A percentile compares a stretch with the other conserved stretches of the same genome.
Conservation (phyloP, 1,140 invertebrate species). For the Zaprionus inermis region DNA sequence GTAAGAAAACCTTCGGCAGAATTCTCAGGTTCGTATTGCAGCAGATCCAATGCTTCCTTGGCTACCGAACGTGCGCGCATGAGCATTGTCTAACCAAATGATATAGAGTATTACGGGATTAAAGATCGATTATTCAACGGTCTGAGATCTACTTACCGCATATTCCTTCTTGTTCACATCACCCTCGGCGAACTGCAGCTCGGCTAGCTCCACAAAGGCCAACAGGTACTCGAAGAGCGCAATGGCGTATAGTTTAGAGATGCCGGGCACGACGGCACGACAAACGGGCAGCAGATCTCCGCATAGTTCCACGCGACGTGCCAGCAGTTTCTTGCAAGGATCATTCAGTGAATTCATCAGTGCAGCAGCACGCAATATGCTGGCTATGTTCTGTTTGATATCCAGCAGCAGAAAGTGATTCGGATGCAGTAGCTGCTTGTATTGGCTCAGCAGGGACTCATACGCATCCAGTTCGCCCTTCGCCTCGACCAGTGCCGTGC, state of each 20-base stretch:
- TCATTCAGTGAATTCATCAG: slow-evolving; percentile 85
- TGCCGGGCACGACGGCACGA: slow-evolving; percentile 89
- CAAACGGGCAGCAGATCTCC: slow-evolving; percentile 88
- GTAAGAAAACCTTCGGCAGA: slow-evolving; percentile 90
- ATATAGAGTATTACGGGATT: not conserved
- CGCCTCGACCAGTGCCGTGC: slow-evolving; percentile 61
- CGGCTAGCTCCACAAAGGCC: slow-evolving; percentile 87
- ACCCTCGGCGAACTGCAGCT: slow-evolving; percentile 66
- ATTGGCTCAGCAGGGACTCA: slow-evolving; percentile 86
- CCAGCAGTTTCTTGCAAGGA: slow-evolving; percentile 65
- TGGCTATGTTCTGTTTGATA: slow-evolving; percentile 88
- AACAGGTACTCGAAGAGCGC: slow-evolving; percentile 90
- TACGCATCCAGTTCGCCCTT: slow-evolving; percentile 83
- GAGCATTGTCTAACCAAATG: slow-evolving; percentile 74
- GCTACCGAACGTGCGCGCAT: slow-evolving; percentile 85
- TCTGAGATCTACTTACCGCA: slow-evolving; percentile 18
- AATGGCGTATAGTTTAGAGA: slow-evolving; percentile 89
- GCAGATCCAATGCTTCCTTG: slow-evolving; percentile 87
- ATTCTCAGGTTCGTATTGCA: slow-evolving; percentile 88
- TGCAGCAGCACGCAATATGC: slow-evolving; percentile 85
- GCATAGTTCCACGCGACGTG: slow-evolving; percentile 87
- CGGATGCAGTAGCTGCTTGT: slow-evolving; percentile 86
- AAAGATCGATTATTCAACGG: not conserved
- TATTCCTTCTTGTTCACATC: slow-evolving; percentile 65
- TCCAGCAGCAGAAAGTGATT: slow-evolving; percentile 88